A percentile compares a stretch with the other conserved stretches of the same genome.
Conservation (phyloP, 2,113 vertebrate species). For the Pelusios castaneus region DNA sequence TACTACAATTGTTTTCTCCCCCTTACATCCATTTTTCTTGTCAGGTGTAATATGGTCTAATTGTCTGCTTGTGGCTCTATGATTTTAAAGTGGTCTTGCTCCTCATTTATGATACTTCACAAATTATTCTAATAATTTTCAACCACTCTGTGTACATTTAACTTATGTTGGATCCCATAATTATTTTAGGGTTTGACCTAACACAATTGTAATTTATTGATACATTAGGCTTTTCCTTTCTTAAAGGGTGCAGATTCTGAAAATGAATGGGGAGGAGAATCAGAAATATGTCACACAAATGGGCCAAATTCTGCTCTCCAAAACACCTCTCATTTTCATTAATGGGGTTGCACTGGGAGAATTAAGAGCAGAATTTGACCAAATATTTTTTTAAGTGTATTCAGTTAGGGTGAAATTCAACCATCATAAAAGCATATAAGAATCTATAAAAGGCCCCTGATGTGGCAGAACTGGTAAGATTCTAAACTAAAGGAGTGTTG, state of each 20-base stretch:
- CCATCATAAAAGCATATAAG: background rate
- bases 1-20: background rate
- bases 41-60: background rate
- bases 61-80: background rate
- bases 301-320: background rate
- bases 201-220: fast-evolving
- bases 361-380: background rate
- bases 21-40: background rate
- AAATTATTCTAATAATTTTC: background rate
- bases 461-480: background rate
- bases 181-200: background rate
- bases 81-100: constrained; percentile 15
- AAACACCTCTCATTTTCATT: fast-evolving
- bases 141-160: fast-evolving
- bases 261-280: background rate
- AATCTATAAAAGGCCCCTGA: background rate
- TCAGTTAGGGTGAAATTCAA: background rate
- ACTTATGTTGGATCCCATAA: fast-evolving
- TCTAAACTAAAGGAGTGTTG: background rate
- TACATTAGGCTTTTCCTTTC: fast-evolving
- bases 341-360: fast-evolving
- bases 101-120: background rate
- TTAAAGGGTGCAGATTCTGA: background rate
- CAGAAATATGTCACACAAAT: fast-evolving
- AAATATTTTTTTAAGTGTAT: background rate